Conservation (phyloP, 1,140 invertebrate genomes). For the Lepidurus packardi region DNA sequence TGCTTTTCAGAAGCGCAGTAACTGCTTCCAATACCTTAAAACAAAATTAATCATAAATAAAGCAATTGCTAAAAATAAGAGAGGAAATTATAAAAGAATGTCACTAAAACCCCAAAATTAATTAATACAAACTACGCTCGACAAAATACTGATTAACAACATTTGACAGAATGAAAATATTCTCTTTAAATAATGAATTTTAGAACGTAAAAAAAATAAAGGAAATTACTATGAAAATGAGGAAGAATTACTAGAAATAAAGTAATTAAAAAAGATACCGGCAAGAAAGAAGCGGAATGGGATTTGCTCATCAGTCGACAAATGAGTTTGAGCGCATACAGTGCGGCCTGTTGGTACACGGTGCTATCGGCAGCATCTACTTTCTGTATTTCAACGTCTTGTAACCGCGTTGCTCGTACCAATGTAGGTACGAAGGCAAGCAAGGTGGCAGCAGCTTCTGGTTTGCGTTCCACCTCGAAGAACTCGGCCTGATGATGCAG, state of each 20-base stretch:
- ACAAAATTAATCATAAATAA: conserved; percentile 15
- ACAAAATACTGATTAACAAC: no score
- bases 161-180: no score
- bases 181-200: background rate
- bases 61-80: background rate
- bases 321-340: conserved; percentile 73
- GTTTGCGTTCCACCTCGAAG: conserved; percentile 44
- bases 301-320: conserved; percentile 48
- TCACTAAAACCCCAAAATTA: no score
- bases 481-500: conserved; percentile 61
- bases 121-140: no score
- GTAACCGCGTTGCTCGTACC: conserved; percentile 41
- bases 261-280: conserved; percentile 36
- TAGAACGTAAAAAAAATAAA: background rate
- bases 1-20: conserved; percentile 41
- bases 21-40: conserved; percentile 29
- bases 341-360: conserved; percentile 67
- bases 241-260: conserved; percentile 20
- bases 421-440: conserved; percentile 58
- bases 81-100: background rate
- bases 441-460: conserved; percentile 47
- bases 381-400: conserved; percentile 37
- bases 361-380: conserved; percentile 51
- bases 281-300: conserved; percentile 31
- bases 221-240: background rate